Conservation (phyloP, 2,113 vertebrate genomes). For the Prolemur simus region DNA sequence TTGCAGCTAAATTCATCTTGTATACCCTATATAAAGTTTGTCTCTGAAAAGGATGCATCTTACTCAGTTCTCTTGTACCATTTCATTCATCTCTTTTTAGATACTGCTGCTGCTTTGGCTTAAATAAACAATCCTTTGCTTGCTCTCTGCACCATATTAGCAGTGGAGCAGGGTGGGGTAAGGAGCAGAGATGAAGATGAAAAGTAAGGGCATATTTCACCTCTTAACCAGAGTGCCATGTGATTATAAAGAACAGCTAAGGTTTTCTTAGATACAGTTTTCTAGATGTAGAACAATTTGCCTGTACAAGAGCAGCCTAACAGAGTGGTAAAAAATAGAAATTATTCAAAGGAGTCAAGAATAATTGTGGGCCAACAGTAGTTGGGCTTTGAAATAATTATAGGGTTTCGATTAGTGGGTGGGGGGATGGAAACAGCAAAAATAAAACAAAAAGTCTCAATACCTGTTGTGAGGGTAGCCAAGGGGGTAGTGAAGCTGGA, state of each 20-base stretch:
- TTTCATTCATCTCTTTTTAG: neutral
- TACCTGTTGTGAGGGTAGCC: neutral
- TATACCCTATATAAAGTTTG: neutral
- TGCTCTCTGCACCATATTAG: neutral
- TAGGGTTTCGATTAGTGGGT: neutral
- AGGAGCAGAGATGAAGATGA: neutral
- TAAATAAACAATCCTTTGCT: neutral
- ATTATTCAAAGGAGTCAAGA: neutral
- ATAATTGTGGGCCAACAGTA: neutral
- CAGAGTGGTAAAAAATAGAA: neutral
- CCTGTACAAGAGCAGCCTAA: neutral
- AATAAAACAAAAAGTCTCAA: neutral
- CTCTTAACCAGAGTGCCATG: neutral
- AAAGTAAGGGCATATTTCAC: neutral
- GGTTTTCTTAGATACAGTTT: neutral
- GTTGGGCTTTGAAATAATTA: constrained; percentile 11
- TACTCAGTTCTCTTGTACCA: neutral
- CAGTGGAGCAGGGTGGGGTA: neutral
- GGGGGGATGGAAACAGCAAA: neutral
- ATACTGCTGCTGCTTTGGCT: neutral
- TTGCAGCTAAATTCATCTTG: neutral
- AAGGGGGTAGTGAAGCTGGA: neutral
- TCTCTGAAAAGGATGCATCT: neutral
- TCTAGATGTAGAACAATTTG: neutral
- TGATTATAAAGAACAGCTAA: neutral